A percentile compares a stretch with the other conserved stretches of the same genome.
phyloP scores from a whole-genome alignment of 2,113 vertebrate species.

The Rhizomys pruinosus region DNA sequence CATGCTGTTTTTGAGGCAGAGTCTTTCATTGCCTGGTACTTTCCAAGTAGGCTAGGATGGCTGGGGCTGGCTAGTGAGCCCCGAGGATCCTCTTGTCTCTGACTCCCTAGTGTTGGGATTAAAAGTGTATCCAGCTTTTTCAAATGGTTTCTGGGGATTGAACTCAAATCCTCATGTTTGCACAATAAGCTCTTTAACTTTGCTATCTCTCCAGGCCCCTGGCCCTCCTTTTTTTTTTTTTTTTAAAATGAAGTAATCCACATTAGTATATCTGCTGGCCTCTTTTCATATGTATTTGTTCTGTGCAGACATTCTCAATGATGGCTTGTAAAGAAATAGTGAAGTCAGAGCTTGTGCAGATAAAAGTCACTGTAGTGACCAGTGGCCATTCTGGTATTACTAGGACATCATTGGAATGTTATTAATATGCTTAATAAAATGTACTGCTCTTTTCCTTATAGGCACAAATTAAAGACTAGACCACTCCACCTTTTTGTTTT shows the following conservation, averaged over 20 bases:
- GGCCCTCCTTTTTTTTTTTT: background rate
- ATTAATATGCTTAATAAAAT: background rate
- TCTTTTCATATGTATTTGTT: background rate
- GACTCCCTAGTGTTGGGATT: background rate
- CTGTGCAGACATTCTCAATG: slow-evolving; percentile 2
- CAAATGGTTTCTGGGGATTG: background rate
- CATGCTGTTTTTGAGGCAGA: background rate
- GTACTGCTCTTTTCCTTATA: background rate
- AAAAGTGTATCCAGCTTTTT: background rate
- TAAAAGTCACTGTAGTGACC: background rate
- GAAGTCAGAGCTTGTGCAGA: background rate
- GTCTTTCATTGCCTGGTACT: no score
- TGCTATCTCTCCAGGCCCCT: no score
- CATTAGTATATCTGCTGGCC: background rate
- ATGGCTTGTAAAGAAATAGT: background rate
- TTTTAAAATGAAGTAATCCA: background rate
- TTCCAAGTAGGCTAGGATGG: background rate
- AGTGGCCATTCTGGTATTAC: background rate
- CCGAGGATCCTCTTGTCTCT: background rate
- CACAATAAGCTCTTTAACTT: background rate
- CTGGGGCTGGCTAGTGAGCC: background rate
- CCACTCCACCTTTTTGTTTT: background rate
- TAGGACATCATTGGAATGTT: background rate
- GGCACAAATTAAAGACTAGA: background rate
- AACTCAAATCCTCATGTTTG: background rate